Percentiles rank a stretch among this genome's conserved stretches.
Evolutionary conservation across 23 tunicate species (phyloP).

Genomic region (Halocynthia aurantium): DNA sequence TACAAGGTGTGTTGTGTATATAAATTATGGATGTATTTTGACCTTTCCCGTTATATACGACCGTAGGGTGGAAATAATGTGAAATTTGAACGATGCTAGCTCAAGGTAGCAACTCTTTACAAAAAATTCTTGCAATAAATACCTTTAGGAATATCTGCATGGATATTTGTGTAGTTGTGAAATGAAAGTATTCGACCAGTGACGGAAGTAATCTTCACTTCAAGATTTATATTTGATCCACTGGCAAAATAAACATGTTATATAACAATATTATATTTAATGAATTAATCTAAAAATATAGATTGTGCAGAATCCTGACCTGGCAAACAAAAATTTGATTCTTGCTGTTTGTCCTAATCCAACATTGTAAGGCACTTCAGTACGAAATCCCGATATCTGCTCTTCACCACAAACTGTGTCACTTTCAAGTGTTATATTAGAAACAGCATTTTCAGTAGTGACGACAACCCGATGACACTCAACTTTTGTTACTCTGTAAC

Average conservation of each 20-base stretch:
- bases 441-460: slow-evolving; percentile 13
- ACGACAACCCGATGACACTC: slow-evolving; percentile 1
- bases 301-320: not conserved
- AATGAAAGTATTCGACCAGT: no score
- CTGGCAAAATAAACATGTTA: not conserved
- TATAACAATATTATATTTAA: not conserved
- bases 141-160: no score
- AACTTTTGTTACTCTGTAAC: slow-evolving; percentile 1
- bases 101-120: no score
- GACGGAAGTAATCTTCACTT: not conserved
- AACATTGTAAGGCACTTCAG: not conserved
- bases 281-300: not conserved
- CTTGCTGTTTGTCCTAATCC: not conserved
- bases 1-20: no score
- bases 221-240: not conserved
- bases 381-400: not conserved
- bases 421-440: not conserved
- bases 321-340: not conserved
- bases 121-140: no score
- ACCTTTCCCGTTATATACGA: no score
- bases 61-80: no score
- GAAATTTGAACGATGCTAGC: no score
- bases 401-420: slow-evolving; percentile 20
- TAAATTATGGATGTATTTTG: no score
- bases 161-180: no score